Base-by-base conservation (phyloP, 2,113 vertebrate genomes). In the Stigmatopora argus region DNA sequence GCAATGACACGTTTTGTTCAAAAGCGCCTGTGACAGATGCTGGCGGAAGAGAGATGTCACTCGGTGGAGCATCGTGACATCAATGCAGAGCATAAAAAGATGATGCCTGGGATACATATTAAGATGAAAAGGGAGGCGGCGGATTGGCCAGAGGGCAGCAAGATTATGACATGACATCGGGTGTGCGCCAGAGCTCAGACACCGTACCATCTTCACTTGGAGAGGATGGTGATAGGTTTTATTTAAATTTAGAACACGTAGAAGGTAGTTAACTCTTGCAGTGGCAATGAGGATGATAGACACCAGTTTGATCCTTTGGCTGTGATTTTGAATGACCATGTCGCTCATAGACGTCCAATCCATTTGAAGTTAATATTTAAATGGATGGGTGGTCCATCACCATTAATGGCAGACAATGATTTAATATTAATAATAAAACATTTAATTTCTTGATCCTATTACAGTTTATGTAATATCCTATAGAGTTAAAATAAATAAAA, bases 1-100 rank as follows among this genome's bases (percentile, higher is more conserved):
- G 91, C 87, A 90, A 92, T 91, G 87, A 87, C 91, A 91, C 72
- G 80, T 84, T 89, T 83, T 82, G 77, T 78, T 86, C 72, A 82
- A 78, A 87, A 76, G 69, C 71, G 71, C 65, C 68, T 49, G 58
- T 87, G 78, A 83, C 80, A 86, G 66, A 76, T 7, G n/a, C 80
- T 69, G 58, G 61, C 15, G 77, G 73, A 66, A 51, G 69, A 60
- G 71, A 75, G 66, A 83, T 51, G 64, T 71, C 79, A 79, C 65
- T 63, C 77, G 62, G 67, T 68, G 66, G 72, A 68, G 75, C 73
- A 77, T 51, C 58, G 64, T 34, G 67, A 74, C 71, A 78, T 78
- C 67, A 80, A 49, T 72, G 72, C 62, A 65, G 62, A 18, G 12
- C 66, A 71, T 61, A 58, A 73, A 59, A 57, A 64, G 65, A 73